Percentiles rank a stretch among this genome's conserved stretches.
Conservation (phyloP, 92 coral and sea anemone genomes). For the Scolanthus callimorphus region DNA sequence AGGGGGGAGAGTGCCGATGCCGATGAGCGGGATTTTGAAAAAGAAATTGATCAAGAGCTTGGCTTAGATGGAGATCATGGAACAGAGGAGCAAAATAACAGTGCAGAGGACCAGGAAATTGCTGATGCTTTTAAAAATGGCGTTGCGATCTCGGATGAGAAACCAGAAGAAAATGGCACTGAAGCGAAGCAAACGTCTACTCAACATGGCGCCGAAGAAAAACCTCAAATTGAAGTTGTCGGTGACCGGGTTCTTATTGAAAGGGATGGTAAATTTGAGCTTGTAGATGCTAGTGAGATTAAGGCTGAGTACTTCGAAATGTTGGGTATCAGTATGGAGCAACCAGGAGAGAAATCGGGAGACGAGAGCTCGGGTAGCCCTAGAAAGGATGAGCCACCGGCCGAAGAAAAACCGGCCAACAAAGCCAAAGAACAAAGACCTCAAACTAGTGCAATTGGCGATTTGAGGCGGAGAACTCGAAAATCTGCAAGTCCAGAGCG, state of each 20-base stretch:
- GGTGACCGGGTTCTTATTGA: conserved; percentile 93
- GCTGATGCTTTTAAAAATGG: conserved; percentile 48
- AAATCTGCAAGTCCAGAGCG: conserved; percentile 26
- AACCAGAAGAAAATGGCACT: conserved; percentile 5
- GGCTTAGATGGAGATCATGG: conserved; percentile 13
- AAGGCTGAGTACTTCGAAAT: conserved; percentile 96
- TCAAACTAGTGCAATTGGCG: conserved; percentile 62
- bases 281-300: conserved; percentile 94
- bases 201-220: conserved; percentile 6
- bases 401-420: neutral
- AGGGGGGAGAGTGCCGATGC: conserved; percentile 23
- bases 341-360: conserved; percentile 8
- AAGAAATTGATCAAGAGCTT: neutral
- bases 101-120: conserved; percentile 32
- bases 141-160: neutral
- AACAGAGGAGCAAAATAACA: conserved; percentile 33
- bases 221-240: conserved; percentile 72
- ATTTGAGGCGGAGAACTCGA: conserved; percentile 35
- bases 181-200: neutral
- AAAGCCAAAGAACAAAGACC: conserved; percentile 46
- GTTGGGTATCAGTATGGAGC: conserved; percentile 72
- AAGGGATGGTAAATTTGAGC: conserved; percentile 95
- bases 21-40: conserved; percentile 33
- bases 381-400: conserved; percentile 2
- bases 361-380: conserved; percentile 24